These are phyloP conservation scores for Drosophila nigromelanica DNA, from an alignment of 1,140 invertebrate genomes.

Conservation along the genomic window DNA sequence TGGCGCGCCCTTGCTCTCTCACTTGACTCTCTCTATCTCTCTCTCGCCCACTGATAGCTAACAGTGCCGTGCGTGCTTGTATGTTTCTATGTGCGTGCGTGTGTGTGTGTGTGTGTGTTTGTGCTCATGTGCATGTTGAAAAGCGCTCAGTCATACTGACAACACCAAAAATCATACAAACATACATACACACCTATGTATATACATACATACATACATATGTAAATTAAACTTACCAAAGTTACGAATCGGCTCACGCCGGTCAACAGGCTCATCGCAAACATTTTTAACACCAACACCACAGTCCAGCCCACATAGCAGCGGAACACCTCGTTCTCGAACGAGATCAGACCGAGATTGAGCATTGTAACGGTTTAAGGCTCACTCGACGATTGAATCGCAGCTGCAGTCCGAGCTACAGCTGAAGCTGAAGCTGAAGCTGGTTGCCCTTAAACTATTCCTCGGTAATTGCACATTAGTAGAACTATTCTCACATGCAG, in stretches of 20 bases:
- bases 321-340: constrained; percentile 84
- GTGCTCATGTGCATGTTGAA: neutral
- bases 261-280: constrained; percentile 86
- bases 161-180: neutral
- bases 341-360: constrained; percentile 52
- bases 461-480: neutral
- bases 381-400: constrained; percentile 33
- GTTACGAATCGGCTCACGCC: constrained; percentile 85
- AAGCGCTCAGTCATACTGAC: constrained; percentile 39
- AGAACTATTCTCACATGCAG: neutral
- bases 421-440: neutral
- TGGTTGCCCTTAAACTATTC: neutral
- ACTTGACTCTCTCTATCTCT: neutral
- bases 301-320: constrained; percentile 86
- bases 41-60: constrained; percentile 9
- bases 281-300: constrained; percentile 86
- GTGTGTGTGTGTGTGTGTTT: neutral
- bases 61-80: neutral
- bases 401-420: neutral
- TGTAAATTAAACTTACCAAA: constrained; percentile 84
- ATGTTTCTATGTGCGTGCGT: neutral
- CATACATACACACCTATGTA: neutral
- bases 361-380: constrained; percentile 42
- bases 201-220: neutral
- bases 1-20: constrained; percentile 2